phyloP scores from a whole-genome alignment of 2,888 invertebrate genomes.

The Iselma pallidipennis region DNA sequence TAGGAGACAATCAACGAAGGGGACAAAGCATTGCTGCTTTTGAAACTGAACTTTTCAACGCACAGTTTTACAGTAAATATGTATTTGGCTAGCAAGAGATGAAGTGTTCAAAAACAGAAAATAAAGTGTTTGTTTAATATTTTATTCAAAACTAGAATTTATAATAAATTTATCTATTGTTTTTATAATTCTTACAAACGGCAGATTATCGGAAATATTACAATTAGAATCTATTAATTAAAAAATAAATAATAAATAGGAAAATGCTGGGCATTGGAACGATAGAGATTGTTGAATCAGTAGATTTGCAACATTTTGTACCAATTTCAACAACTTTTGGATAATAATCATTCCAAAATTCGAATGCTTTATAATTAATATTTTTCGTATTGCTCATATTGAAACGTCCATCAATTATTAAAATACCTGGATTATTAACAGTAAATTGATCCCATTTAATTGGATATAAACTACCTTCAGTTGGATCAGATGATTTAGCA shows the following conservation, averaged over 20 bases:
- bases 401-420: constrained; percentile 77
- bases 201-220: neutral
- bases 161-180: neutral
- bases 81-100: too few relatives aligned
- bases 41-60: too few relatives aligned
- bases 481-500: constrained; percentile 73
- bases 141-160: constrained; percentile 9
- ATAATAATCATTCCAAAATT: constrained; percentile 85
- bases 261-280: neutral
- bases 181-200: neutral
- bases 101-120: too few relatives aligned
- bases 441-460: constrained; percentile 77
- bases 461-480: constrained; percentile 67
- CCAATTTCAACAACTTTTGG: constrained; percentile 75
- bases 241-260: neutral
- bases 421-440: constrained; percentile 67
- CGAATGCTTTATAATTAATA: constrained; percentile 76
- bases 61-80: too few relatives aligned
- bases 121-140: neutral
- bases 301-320: constrained; percentile 73
- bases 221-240: neutral
- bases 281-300: constrained; percentile 33
- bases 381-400: constrained; percentile 71
- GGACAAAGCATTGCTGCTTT: too few relatives aligned
- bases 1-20: too few relatives aligned